Evolutionary conservation across 1,140 invertebrate species (phyloP).

Genomic region (Drosophila busckii): DNA sequence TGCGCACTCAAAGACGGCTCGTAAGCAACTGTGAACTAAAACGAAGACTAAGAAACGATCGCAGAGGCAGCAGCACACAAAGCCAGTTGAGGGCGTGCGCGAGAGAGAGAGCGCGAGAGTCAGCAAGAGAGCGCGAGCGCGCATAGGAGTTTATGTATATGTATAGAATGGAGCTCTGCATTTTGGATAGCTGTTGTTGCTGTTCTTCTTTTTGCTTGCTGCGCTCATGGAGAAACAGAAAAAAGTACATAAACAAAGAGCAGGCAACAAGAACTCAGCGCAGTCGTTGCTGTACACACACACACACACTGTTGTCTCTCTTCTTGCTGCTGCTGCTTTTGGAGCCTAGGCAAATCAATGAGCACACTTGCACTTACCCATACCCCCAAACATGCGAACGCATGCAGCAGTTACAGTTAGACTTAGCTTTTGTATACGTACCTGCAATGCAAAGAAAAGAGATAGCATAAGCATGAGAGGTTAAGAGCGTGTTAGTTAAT

Average conservation of each 20-base stretch:
- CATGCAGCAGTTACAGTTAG: conserved; percentile 62
- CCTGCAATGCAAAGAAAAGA: conserved; percentile 16
- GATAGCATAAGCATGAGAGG: too few relatives aligned
- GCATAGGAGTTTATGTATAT: background rate
- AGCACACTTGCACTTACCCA: conserved; percentile 57
- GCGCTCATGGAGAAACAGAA: conserved; percentile 34
- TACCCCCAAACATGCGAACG: conserved; percentile 27
- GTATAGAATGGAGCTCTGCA: conserved; percentile 15
- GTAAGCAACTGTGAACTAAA: conserved; percentile 58
- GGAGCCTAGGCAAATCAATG: conserved; percentile 61
- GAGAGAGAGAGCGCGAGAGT: background rate
- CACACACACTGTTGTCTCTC: conserved; percentile 8
- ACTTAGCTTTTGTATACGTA: conserved; percentile 37
- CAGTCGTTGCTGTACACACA: conserved; percentile 22
- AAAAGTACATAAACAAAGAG: conserved; percentile 45
- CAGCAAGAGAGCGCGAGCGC: background rate
- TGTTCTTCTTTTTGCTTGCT: too few relatives aligned
- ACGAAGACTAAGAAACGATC: conserved; percentile 12
- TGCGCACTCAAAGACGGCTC: conserved; percentile 64
- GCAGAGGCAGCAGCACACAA: conserved; percentile 7
- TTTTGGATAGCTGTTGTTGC: conserved; percentile 31
- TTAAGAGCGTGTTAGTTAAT: conserved; percentile 10
- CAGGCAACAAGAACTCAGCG: conserved; percentile 35
- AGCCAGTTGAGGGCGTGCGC: conserved; percentile 36
- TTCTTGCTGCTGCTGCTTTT: conserved; percentile 27